phyloP scores from a whole-genome alignment of 2,888 invertebrate genomes.

The Prenolepis imparis region DNA sequence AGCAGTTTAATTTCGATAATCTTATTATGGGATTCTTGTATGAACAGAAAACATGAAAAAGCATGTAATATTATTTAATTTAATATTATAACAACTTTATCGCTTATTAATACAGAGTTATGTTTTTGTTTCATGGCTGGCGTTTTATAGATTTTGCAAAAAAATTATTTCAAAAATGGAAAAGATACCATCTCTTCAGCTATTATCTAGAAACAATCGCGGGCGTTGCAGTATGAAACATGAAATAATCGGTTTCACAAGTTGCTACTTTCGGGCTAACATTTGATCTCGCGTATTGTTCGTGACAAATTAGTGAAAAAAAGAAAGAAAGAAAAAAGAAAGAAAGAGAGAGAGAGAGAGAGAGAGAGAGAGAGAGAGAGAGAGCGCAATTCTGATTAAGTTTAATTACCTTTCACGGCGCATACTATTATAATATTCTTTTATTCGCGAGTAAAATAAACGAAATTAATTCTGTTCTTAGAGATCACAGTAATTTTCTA shows the following conservation, averaged over 20 bases:
- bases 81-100: background rate
- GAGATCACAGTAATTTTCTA: background rate
- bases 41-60: conserved; percentile 18
- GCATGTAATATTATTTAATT: background rate
- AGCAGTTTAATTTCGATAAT: background rate
- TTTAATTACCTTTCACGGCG: conserved; percentile 32
- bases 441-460: background rate
- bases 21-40: background rate
- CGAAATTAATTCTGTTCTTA: background rate
- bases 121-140: background rate
- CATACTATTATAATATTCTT: conserved; percentile 7
- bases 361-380: background rate
- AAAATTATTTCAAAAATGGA: conserved; percentile 17
- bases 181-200: conserved; percentile 9
- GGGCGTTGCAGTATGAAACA: conserved; percentile 1
- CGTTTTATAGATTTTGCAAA: conserved; percentile 10
- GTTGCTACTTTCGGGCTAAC: conserved; percentile 10
- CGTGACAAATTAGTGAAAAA: background rate
- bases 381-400: conserved; percentile 43
- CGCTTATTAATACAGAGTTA: background rate
- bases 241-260: conserved; percentile 33
- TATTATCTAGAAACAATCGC: conserved; percentile 36
- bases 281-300: conserved; percentile 14
- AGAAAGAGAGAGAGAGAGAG: too few species aligned
- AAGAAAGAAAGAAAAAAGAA: background rate